A percentile compares a stretch with the other conserved stretches of the same genome.
These are phyloP conservation scores for Morelia viridis DNA, from an alignment of 2,797 vertebrate species.

Conservation along the genomic window DNA sequence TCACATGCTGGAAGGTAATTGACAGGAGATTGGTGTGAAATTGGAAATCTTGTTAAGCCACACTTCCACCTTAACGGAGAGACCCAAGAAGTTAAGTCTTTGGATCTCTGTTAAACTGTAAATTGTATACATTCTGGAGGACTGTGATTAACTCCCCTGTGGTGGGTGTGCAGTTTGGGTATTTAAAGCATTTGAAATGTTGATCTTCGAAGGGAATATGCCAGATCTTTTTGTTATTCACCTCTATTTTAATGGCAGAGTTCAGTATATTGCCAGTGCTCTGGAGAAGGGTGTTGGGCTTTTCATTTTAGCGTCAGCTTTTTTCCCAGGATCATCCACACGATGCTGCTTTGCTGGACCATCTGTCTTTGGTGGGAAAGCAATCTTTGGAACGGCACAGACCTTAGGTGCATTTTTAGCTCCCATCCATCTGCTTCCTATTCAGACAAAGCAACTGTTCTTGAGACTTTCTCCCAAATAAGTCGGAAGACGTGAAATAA, in stretches of 20 bases:
- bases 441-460: too few species aligned
- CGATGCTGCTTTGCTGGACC: not conserved
- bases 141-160: not conserved
- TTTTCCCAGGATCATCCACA: not conserved
- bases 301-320: not conserved
- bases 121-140: conserved; percentile 2
- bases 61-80: not conserved
- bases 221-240: not conserved
- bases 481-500: not conserved
- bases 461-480: not conserved
- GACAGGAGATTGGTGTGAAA: not conserved
- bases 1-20: not conserved
- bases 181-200: not conserved
- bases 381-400: not conserved
- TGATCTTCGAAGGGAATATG: not conserved
- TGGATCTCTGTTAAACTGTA: not conserved
- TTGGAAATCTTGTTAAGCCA: not conserved
- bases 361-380: not conserved
- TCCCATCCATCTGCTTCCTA: not conserved
- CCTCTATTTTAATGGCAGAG: not conserved
- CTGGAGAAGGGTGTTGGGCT: not conserved
- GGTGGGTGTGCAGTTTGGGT: not conserved
- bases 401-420: not conserved
- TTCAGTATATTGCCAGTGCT: not conserved
- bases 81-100: not conserved